Evolutionary conservation across 2,888 invertebrate genomes (phyloP).

Genomic region (Tipula helvola): DNA sequence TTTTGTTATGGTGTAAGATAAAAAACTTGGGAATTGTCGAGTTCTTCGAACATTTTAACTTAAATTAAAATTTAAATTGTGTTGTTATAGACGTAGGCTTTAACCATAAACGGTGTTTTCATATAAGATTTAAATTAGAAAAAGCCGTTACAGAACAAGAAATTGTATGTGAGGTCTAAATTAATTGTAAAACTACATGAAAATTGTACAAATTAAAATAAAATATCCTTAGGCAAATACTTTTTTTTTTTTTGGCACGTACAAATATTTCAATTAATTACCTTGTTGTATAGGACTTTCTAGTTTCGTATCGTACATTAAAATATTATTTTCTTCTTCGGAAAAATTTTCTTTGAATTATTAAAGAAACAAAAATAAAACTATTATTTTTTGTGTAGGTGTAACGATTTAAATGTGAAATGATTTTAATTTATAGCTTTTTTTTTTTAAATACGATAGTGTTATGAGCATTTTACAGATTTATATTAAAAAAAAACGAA

Average conservation of each 20-base stretch:
- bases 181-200: neutral
- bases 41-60: too few relatives aligned
- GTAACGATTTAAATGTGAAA: neutral
- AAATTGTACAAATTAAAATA: neutral
- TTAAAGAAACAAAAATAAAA: neutral
- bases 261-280: neutral
- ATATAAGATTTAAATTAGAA: neutral
- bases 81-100: too few relatives aligned
- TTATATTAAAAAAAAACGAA: neutral
- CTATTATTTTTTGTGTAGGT: neutral
- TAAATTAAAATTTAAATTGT: too few relatives aligned
- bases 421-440: neutral
- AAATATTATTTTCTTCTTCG: neutral
- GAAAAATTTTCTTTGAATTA: neutral
- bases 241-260: neutral
- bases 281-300: neutral
- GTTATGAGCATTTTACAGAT: neutral
- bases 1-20: too few relatives aligned
- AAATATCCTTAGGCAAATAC: neutral
- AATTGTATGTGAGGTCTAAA: neutral
- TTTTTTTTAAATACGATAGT: neutral
- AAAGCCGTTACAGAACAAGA: neutral
- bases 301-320: neutral
- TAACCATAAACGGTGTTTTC: neutral
- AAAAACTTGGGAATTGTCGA: too few relatives aligned